Evolutionary conservation across 1,140 invertebrate genomes (phyloP), one percentile per base, ranked within the genome.

Genomic region (Chymomyza costata): DNA sequence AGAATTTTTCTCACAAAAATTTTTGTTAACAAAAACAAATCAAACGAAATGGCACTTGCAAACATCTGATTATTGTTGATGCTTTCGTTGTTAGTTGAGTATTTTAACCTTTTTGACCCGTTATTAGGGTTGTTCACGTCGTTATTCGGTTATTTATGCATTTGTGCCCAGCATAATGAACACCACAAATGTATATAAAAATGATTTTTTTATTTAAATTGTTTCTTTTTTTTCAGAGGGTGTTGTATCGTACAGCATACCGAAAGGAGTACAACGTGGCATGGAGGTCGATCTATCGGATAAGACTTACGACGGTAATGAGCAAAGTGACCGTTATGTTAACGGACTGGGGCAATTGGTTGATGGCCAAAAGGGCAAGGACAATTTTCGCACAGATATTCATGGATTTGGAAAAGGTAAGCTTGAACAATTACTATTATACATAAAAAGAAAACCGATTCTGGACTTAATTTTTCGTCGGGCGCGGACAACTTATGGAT

Each of bases 261-360:
- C 94, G 1, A 91, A 94, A 70, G 94, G 94, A 11, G 87, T 90
- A 58, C 87, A 88, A 32, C 91, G 95, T 53, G 95, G 95, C 61
- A 92, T 89, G 44, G 90, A 92, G 52, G 91, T 95, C 64, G 93
- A 97, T 82, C 90, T 98, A 35, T 94, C 92, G 63, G 97, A 99
- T 86, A 91, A 93, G 59, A 94, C 93, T 31, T 99, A 98, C 87
- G 97, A 99, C 86, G 97, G 97, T 14, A 89, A 91, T 50, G 92
- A 93, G 89, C 90, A 93, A 70, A 91, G 90, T 3, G 90, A 89
- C 37, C 88, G 89, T 62, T 89, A 97, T 43, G 88, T 88, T 25
- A 91, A 93, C n/a, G 97, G 97, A 0, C 86, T 99, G 10, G 97
- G 97, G 6, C 94, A 97, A 85, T 88, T 99, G 44, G 92, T 93